Percentiles rank a stretch among this genome's conserved stretches.
Conservation (phyloP, 2,113 vertebrate species). For the Callipepla squamata region DNA sequence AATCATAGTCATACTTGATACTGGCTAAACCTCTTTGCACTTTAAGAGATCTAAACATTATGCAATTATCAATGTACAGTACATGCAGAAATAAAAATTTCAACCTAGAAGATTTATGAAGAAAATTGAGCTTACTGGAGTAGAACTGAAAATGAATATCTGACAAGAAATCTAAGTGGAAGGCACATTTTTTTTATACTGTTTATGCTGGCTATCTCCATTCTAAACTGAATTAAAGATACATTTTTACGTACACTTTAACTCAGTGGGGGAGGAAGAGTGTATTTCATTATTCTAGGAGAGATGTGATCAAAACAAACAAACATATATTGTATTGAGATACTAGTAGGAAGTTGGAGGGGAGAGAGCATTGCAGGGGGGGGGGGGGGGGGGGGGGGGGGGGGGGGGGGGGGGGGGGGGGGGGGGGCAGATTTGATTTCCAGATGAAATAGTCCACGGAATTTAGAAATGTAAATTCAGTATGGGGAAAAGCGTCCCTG, state of each 20-base stretch:
- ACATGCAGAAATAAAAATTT: neutral
- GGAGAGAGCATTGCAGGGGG: neutral
- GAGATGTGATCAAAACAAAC: neutral
- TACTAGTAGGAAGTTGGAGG: neutral
- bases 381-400: too few species aligned
- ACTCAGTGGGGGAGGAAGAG: neutral
- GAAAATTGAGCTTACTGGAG: neutral
- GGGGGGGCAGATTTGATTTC: neutral
- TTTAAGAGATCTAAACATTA: neutral
- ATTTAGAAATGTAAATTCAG: constrained; percentile 35
- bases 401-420: too few species aligned
- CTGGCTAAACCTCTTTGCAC: neutral
- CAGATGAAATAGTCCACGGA: neutral
- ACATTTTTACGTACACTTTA: neutral
- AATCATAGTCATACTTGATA: neutral
- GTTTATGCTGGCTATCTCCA: neutral
- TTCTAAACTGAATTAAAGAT: neutral
- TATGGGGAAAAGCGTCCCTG: neutral
- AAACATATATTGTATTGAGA: neutral
- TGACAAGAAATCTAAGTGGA: neutral
- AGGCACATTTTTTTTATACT: neutral
- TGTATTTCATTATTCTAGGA: neutral
- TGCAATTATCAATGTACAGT: neutral
- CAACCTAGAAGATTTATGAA: neutral
- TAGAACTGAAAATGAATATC: neutral